Conservation (phyloP, 2,797 vertebrate genomes). For the Aulostomus chinensis region DNA sequence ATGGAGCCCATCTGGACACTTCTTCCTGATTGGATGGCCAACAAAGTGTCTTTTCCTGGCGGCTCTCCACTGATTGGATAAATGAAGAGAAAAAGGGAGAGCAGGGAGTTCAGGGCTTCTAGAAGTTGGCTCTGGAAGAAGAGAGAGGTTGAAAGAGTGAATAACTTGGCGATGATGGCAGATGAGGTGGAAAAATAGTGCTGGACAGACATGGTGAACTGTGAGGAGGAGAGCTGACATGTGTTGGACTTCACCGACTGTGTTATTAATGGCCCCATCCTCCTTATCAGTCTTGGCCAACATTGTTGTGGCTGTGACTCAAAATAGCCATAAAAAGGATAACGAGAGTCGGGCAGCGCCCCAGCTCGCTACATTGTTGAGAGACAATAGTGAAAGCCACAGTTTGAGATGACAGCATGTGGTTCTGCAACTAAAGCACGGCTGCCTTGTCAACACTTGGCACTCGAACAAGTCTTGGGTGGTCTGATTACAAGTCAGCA, state of each 20-base stretch:
- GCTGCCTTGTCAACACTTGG: constrained; percentile 22
- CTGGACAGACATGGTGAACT: constrained; percentile 30
- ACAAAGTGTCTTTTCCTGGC: constrained; percentile 66
- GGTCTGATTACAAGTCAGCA: constrained; percentile 45
- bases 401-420: constrained; percentile 12
- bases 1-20: constrained; percentile 50
- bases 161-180: constrained; percentile 42
- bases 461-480: constrained; percentile 28
- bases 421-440: not conserved
- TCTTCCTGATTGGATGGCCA: constrained; percentile 61
- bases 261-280: constrained; percentile 34
- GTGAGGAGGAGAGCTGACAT: constrained; percentile 19
- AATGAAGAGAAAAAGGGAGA: constrained; percentile 45
- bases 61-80: constrained; percentile 51
- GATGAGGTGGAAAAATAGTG: constrained; percentile 47
- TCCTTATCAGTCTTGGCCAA: constrained; percentile 20
- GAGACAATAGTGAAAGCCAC: constrained; percentile 15
- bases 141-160: constrained; percentile 48
- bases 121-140: constrained; percentile 58
- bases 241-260: constrained; percentile 42
- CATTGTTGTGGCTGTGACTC: constrained; percentile 31
- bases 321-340: constrained; percentile 45
- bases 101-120: constrained; percentile 42
- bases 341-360: constrained; percentile 15
- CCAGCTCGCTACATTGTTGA: constrained; percentile 18